Conservation (phyloP, 2,113 vertebrate species). For the Atherinomorus stipes region DNA sequence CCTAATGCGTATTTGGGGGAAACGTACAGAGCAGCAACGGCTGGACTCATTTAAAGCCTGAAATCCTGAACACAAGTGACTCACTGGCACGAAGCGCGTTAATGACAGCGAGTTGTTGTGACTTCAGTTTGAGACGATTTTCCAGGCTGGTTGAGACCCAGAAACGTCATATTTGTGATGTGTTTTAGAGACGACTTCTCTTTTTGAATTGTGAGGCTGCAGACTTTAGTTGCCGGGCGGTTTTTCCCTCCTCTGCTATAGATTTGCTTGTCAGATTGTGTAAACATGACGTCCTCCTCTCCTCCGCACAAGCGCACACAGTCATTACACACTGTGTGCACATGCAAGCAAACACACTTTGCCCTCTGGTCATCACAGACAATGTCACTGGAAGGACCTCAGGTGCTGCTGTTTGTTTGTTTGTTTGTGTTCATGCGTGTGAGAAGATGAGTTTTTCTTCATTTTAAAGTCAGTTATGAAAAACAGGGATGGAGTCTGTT, state of each 20-base stretch:
- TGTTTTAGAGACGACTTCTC: constrained; percentile 57
- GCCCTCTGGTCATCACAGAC: constrained; percentile 45
- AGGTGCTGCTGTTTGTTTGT: background rate
- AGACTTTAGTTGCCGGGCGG: constrained; percentile 47
- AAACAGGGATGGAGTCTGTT: too few species aligned
- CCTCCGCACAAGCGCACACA: constrained; percentile 1
- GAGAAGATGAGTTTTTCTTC: constrained; percentile 2
- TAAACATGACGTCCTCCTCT: constrained; percentile 60
- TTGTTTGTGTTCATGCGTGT: constrained; percentile 7
- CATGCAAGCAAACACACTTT: constrained; percentile 25
- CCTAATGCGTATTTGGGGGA: constrained; percentile 7
- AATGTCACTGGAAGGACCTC: constrained; percentile 40
- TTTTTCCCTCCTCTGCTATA: constrained; percentile 21
- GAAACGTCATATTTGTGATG: constrained; percentile 70
- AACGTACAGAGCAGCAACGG: constrained; percentile 25
- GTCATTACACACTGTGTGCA: background rate
- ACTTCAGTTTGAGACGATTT: constrained; percentile 57
- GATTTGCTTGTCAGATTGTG: constrained; percentile 73
- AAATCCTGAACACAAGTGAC: constrained; percentile 42
- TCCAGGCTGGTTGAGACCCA: constrained; percentile 69
- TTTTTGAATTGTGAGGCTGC: constrained; percentile 60
- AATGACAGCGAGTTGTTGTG: constrained; percentile 57
- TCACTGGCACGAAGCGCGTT: constrained; percentile 19
- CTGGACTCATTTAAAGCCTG: constrained; percentile 54
- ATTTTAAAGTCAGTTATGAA: too few species aligned